These are phyloP conservation scores for Microcebus lehilahytsara DNA, from an alignment of 2,113 vertebrate species.

Conservation along the genomic window DNA sequence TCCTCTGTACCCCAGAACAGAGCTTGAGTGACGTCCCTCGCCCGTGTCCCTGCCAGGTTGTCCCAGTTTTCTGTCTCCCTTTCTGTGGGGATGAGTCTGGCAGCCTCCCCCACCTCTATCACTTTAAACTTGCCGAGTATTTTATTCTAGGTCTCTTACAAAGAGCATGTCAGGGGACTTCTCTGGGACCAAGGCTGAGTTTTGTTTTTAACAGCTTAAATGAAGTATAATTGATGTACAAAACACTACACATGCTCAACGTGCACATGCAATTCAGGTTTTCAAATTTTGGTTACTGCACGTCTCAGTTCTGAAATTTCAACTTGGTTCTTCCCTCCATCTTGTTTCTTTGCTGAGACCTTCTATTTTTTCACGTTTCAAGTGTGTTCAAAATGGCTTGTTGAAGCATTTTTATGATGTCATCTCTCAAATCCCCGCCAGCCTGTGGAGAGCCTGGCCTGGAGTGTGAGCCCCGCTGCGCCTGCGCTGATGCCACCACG, in stretches of 20 bases:
- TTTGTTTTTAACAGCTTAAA: not conserved
- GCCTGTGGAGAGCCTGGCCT: not conserved
- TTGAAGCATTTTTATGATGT: not conserved
- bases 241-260: not conserved
- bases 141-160: not conserved
- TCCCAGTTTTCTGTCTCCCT: too few species aligned
- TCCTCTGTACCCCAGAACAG: not conserved
- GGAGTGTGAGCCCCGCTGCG: too few species aligned
- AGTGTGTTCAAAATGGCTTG: not conserved
- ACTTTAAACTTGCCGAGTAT: not conserved
- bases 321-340: not conserved
- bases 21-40: rapidly evolving
- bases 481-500: not conserved
- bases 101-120: not conserved
- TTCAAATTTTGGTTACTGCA: not conserved
- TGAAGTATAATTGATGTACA: not conserved
- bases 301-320: not conserved
- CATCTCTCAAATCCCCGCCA: not conserved
- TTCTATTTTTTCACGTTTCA: not conserved
- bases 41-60: rapidly evolving
- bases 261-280: not conserved
- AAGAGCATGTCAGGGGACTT: not conserved
- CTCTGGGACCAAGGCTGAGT: too few species aligned
- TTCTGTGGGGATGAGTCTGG: not conserved
- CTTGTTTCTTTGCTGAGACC: not conserved